Conservation (phyloP, 2,888 invertebrate genomes). For the Mesorhabditis belari region DNA sequence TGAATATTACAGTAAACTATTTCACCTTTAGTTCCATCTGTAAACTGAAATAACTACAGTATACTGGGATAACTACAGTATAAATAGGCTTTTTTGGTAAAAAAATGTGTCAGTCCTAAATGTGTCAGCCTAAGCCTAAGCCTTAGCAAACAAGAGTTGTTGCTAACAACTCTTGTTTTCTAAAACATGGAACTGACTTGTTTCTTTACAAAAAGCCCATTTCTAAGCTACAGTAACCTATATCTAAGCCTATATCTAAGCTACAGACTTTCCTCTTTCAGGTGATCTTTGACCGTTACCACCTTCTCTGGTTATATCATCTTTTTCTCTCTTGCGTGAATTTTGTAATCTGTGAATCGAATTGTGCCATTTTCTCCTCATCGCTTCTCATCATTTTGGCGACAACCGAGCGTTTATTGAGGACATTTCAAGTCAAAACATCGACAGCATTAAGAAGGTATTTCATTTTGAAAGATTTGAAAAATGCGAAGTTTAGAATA, state of each 20-base stretch:
- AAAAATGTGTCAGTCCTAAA: too few relatives aligned
- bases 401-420: slow-evolving; percentile 44
- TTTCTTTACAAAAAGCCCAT: neutral
- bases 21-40: too few relatives aligned
- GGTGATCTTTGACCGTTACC: slow-evolving; percentile 48
- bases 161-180: too few relatives aligned
- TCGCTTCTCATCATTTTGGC: slow-evolving; percentile 49
- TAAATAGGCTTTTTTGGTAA: too few relatives aligned
- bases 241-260: too few relatives aligned
- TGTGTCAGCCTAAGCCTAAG: too few relatives aligned
- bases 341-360: slow-evolving; percentile 28
- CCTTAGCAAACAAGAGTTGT: too few relatives aligned
- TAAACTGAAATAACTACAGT: too few relatives aligned
- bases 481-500: too few relatives aligned
- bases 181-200: neutral
- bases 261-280: too few relatives aligned
- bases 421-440: slow-evolving; percentile 37
- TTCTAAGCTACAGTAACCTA: neutral
- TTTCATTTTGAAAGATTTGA: neutral
- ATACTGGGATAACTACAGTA: too few relatives aligned
- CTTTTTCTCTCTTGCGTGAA: slow-evolving; percentile 43
- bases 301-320: slow-evolving; percentile 39
- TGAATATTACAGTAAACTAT: too few relatives aligned
- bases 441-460: slow-evolving; percentile 25
- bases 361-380: slow-evolving; percentile 48